Evolutionary conservation across 2,797 vertebrate genomes (phyloP).

Genomic region (Anguilla obscura): DNA sequence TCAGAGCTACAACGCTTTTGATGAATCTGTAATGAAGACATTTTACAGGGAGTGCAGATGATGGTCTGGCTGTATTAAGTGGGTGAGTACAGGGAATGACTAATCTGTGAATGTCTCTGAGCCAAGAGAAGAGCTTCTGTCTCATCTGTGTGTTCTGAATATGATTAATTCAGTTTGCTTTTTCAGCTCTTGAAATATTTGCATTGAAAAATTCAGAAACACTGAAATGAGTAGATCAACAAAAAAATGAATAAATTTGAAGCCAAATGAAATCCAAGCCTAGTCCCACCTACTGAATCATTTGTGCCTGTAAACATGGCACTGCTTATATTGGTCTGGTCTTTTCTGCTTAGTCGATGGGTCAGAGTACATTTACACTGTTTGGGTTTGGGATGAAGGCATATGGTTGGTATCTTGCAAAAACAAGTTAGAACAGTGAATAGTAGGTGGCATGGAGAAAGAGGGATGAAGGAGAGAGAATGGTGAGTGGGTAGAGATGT

Average conservation of each 20-base stretch:
- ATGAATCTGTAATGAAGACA: constrained; percentile 31
- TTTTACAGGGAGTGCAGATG: constrained; percentile 28
- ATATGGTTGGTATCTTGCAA: not conserved
- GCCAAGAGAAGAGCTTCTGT: constrained; percentile 2
- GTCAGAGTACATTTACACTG: not conserved
- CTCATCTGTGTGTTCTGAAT: not conserved
- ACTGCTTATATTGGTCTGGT: not conserved
- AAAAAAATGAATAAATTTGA: not conserved
- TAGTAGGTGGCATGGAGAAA: not conserved
- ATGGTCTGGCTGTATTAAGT: constrained; percentile 22
- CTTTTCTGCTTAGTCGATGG: not conserved
- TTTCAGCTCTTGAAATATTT: not conserved
- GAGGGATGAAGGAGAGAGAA: not conserved
- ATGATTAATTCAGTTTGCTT: not conserved
- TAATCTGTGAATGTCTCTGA: constrained; percentile 29
- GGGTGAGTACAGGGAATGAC: constrained; percentile 27
- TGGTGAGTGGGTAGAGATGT: not conserved
- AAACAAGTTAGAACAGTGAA: not conserved
- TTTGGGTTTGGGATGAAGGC: constrained; percentile 13
- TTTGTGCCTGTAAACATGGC: not conserved
- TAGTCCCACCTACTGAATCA: not conserved
- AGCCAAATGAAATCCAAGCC: not conserved
- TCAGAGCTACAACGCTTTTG: constrained; percentile 12
- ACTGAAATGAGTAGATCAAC: not conserved
- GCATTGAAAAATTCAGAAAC: not conserved